phyloP scores from a whole-genome alignment of 2,113 vertebrate genomes.

The Sander vitreus region DNA sequence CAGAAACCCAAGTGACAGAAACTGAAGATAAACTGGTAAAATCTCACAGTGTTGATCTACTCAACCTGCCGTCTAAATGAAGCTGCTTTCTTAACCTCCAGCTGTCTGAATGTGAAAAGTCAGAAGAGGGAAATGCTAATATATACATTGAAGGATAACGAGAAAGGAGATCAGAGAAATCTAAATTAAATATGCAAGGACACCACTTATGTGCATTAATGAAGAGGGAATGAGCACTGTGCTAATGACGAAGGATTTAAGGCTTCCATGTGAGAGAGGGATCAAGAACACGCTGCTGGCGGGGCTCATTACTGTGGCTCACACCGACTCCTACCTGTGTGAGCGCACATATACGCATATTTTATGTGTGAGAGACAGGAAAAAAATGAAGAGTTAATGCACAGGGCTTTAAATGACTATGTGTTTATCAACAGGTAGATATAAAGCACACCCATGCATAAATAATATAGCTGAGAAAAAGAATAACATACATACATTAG shows the following conservation, averaged over 20 bases:
- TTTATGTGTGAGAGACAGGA: slow-evolving; percentile 25
- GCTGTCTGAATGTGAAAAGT: slow-evolving; percentile 18
- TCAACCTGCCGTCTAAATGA: slow-evolving; percentile 16
- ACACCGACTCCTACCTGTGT: slow-evolving; percentile 50
- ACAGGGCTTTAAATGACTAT: not conserved
- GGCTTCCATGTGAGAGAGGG: slow-evolving; percentile 56
- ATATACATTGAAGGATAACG: slow-evolving; percentile 44
- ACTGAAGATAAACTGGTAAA: slow-evolving; percentile 23
- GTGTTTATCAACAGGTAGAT: not conserved
- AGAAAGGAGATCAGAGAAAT: slow-evolving; percentile 59
- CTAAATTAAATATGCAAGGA: slow-evolving; percentile 70
- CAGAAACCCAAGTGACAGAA: slow-evolving; percentile 1
- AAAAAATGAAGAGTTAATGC: slow-evolving; percentile 10
- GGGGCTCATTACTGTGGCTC: slow-evolving; percentile 67
- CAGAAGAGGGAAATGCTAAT: slow-evolving; percentile 34
- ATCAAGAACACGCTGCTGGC: slow-evolving; percentile 61
- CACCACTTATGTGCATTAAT: slow-evolving; percentile 57
- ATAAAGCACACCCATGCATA: not conserved
- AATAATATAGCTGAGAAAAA: not conserved
- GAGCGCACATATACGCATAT: slow-evolving; percentile 22
- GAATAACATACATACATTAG: not conserved
- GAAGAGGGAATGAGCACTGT: slow-evolving; percentile 43
- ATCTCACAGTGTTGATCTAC: slow-evolving; percentile 11
- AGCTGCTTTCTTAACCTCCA: slow-evolving; percentile 36
- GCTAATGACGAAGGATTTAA: slow-evolving; percentile 66